phyloP scores from a whole-genome alignment of 1,140 invertebrate species.

The Coelopa frigida region DNA sequence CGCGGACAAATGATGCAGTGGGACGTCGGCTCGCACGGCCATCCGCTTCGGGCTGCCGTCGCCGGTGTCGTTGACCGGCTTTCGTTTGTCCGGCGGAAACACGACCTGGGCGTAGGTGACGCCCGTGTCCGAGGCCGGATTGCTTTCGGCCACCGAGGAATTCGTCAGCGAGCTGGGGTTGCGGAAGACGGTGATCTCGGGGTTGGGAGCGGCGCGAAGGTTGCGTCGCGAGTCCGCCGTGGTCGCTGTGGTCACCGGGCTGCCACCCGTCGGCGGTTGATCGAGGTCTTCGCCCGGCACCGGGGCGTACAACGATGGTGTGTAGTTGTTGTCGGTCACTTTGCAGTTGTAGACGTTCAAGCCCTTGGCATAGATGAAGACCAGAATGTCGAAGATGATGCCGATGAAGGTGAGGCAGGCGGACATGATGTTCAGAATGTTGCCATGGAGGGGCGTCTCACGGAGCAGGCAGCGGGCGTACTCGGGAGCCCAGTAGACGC shows the following conservation, averaged over 20 bases:
- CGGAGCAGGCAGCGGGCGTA: constrained; percentile 33
- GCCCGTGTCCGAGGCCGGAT: constrained; percentile 22
- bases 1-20: constrained; percentile 35
- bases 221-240: constrained; percentile 31
- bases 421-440: constrained; percentile 37
- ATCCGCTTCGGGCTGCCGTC: constrained; percentile 33
- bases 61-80: constrained; percentile 25
- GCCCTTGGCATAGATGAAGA: constrained; percentile 34
- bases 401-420: constrained; percentile 33
- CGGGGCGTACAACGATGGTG: constrained; percentile 32
- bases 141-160: constrained; percentile 27
- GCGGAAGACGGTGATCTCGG: constrained; percentile 20
- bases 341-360: constrained; percentile 40
- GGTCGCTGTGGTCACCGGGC: constrained; percentile 26
- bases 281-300: constrained; percentile 38
- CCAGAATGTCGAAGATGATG: constrained; percentile 36
- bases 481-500: constrained; percentile 39
- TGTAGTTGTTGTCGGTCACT: constrained; percentile 39
- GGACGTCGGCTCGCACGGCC: constrained; percentile 36
- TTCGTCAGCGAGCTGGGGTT: constrained; percentile 35
- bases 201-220: constrained; percentile 8
- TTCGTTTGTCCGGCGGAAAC: constrained; percentile 37
- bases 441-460: constrained; percentile 39
- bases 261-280: constrained; percentile 28
- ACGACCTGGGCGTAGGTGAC: constrained; percentile 40